These are phyloP conservation scores for Fragum fragum DNA, from an alignment of 2,888 invertebrate genomes.

Conservation along the genomic window DNA sequence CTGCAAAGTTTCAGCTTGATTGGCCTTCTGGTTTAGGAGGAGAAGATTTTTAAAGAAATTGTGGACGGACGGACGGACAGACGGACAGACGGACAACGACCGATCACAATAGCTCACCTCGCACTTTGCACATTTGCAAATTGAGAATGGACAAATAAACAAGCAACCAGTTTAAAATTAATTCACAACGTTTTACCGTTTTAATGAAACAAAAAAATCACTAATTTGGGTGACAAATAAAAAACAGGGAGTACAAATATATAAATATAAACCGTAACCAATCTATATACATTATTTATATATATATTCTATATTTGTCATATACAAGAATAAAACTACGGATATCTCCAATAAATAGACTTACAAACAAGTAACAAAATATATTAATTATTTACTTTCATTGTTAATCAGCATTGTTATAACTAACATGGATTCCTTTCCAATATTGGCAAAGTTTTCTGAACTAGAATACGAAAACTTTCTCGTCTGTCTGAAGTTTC, in stretches of 20 bases:
- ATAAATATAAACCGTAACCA: conserved; percentile 40
- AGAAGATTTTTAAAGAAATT: too few species aligned
- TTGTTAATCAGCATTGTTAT: background rate
- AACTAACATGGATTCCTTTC: background rate
- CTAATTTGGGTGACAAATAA: conserved; percentile 1
- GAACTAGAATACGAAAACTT: too few species aligned
- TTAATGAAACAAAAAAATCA: background rate
- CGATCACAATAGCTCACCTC: too few species aligned
- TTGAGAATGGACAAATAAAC: background rate
- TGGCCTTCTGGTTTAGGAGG: too few species aligned
- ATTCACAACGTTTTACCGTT: background rate
- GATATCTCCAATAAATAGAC: conserved; percentile 8
- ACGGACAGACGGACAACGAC: too few species aligned
- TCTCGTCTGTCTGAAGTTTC: too few species aligned
- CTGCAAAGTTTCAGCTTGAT: too few species aligned
- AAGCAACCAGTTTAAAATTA: background rate
- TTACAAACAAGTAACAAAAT: conserved; percentile 25
- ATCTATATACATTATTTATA: conserved; percentile 20
- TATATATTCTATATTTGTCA: background rate
- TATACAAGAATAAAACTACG: conserved; percentile 29
- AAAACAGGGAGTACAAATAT: conserved; percentile 32
- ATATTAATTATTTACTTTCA: background rate
- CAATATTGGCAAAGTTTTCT: conserved; percentile 1
- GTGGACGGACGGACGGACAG: too few species aligned
- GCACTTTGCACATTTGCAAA: too few species aligned